Evolutionary conservation across 2,888 invertebrate genomes (phyloP), one percentile per base, ranked within the genome.

Genomic region (Taphrorychus bicolor): DNA sequence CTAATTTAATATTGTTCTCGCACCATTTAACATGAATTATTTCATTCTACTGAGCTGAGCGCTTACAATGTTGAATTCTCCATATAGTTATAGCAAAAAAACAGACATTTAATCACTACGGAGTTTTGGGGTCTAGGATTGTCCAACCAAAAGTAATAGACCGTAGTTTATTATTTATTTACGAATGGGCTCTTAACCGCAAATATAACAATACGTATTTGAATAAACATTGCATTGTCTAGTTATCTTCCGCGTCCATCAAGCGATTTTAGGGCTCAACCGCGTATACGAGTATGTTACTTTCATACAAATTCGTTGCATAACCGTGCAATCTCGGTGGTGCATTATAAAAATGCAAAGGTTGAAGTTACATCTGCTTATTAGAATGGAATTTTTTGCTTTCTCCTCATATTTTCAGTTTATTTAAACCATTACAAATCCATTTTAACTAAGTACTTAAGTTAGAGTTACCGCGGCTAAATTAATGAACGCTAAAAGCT

Each of bases 341-440:
- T 32, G 32, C 32, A 32, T 32, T 32, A 9, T 9, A 32, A 32
- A 32, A 32, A 32, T 2, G 32, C 32, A 32, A 32, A 32, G 32
- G 32, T 32, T n/a, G n/a, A n/a, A n/a, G n/a, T n/a, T n/a, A n/a
- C n/a, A n/a, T n/a, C n/a, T n/a, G n/a, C n/a, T n/a, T 32, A 45
- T 45, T 45, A 45, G 45, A 45, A 45, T 16, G 45, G 45, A 45
- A 45, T 45, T 45, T 45, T 45, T 45, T 45, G 45, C 45, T 45
- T 45, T 45, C 45, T 45, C 45, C 16, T 2, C 32, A 2, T 7
- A 32, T 45, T 45, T 45, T 16, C 45, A 45, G 14, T 16, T 45
- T 5, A 7, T 11, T 16, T 17, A 45, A 45, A 45, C 5, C 4
- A 14, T 32, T 11, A 11, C 32, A 32, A 32, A 32, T 32, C 5